Evolutionary conservation across 2,888 invertebrate species (phyloP).

Genomic region (Chaitophorus viminalis): DNA sequence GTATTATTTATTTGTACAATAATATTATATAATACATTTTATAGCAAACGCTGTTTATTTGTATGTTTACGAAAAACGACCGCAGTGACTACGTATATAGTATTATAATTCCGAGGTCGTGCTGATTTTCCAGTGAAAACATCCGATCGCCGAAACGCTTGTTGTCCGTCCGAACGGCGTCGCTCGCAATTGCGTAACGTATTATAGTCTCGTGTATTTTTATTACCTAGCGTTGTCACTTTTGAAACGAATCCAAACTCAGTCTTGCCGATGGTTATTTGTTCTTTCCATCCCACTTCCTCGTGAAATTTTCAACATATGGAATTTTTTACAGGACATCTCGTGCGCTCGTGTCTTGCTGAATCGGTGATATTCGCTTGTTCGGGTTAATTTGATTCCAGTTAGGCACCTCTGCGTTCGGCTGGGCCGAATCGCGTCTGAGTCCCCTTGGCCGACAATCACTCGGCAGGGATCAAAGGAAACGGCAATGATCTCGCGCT

Average conservation of each 20-base stretch:
- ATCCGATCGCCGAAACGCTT: background rate
- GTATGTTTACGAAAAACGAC: background rate
- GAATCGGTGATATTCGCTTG: background rate
- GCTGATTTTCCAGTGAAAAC: background rate
- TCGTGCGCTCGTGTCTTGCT: background rate
- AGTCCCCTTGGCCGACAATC: background rate
- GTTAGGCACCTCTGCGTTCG: background rate
- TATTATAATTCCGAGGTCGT: background rate
- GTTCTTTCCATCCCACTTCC: background rate
- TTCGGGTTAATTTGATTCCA: background rate
- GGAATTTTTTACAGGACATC: background rate
- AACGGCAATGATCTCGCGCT: background rate
- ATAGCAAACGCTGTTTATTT: background rate
- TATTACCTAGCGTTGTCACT: background rate
- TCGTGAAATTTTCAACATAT: background rate
- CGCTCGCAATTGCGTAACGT: background rate
- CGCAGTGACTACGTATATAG: background rate
- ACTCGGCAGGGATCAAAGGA: background rate
- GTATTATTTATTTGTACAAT: background rate
- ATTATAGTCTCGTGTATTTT: background rate
- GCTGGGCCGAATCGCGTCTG: background rate
- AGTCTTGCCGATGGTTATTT: background rate
- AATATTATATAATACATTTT: background rate
- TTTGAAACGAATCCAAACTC: constrained; percentile 26
- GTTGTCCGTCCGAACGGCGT: background rate